A percentile compares a stretch with the other conserved stretches of the same genome.
Evolutionary conservation across 2,797 vertebrate genomes (phyloP).

Genomic region (Halcyon leucocephala): DNA sequence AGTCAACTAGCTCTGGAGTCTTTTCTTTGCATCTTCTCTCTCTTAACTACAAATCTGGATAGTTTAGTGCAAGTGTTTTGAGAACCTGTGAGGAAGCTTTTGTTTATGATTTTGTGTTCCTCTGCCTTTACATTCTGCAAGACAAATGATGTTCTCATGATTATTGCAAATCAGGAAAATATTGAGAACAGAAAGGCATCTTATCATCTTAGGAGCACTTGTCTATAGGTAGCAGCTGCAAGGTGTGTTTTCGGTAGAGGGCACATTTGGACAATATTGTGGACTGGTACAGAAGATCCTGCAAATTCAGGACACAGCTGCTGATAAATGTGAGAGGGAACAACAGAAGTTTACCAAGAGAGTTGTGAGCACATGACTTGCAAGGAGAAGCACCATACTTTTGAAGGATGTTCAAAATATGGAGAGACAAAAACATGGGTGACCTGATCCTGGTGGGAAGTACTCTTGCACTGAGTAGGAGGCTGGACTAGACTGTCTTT

Average conservation of each 20-base stretch:
- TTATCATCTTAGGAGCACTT: not conserved
- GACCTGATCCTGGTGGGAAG: not conserved
- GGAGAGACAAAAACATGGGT: not conserved
- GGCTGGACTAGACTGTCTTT: not conserved
- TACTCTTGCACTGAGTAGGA: not conserved
- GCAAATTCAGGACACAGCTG: not conserved
- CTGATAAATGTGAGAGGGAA: not conserved
- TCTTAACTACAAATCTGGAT: not conserved
- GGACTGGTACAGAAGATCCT: not conserved
- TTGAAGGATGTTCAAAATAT: not conserved
- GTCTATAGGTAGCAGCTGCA: not conserved
- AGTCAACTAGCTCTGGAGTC: not conserved
- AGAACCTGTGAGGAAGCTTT: not conserved
- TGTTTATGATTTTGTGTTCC: not conserved
- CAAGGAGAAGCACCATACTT: not conserved
- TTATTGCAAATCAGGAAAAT: not conserved
- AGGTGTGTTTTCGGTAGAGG: not conserved
- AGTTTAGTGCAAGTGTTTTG: not conserved
- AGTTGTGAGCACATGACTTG: not conserved
- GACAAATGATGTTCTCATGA: not conserved
- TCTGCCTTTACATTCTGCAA: not conserved
- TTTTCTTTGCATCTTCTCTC: not conserved
- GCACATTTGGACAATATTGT: not conserved
- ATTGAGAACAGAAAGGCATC: not conserved
- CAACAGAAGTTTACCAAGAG: not conserved